A percentile compares a stretch with the other conserved stretches of the same genome.
Conservation (phyloP, 2,113 vertebrate genomes). For the Thymallus thymallus region DNA sequence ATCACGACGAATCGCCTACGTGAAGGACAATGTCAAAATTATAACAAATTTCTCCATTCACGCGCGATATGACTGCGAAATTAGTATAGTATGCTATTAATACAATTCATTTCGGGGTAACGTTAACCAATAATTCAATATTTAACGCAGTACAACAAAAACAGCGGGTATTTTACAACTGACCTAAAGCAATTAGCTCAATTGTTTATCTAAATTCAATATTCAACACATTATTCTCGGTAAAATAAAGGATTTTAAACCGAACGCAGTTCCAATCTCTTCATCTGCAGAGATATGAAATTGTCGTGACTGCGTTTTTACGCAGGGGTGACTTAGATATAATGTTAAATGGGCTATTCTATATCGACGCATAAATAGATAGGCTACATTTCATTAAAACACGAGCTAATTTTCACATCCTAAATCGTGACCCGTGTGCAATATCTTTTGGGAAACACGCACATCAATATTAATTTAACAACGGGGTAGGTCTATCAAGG, state of each 20-base stretch:
- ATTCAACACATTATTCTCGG: not conserved
- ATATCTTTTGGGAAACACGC: not conserved
- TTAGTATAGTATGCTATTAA: not conserved
- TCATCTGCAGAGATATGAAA: not conserved
- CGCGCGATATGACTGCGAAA: not conserved
- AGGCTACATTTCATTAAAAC: not conserved
- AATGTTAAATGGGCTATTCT: not conserved
- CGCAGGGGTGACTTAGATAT: not conserved
- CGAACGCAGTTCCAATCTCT: not conserved
- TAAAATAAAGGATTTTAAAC: no score
- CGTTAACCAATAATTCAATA: no score
- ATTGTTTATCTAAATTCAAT: not conserved
- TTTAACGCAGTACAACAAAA: no score
- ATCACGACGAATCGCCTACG: not conserved
- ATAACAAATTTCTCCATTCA: not conserved
- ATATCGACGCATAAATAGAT: not conserved
- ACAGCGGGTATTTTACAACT: no score
- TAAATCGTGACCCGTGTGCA: not conserved
- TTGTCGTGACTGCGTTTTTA: conserved; percentile 1
- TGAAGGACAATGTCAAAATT: not conserved
- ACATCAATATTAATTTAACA: not conserved
- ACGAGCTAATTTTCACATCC: not conserved
- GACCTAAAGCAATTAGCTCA: not conserved
- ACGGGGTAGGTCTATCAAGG: not conserved
- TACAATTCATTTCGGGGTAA: no score